phyloP scores from a whole-genome alignment of 2,888 invertebrate species.

The Agriopis marginaria region DNA sequence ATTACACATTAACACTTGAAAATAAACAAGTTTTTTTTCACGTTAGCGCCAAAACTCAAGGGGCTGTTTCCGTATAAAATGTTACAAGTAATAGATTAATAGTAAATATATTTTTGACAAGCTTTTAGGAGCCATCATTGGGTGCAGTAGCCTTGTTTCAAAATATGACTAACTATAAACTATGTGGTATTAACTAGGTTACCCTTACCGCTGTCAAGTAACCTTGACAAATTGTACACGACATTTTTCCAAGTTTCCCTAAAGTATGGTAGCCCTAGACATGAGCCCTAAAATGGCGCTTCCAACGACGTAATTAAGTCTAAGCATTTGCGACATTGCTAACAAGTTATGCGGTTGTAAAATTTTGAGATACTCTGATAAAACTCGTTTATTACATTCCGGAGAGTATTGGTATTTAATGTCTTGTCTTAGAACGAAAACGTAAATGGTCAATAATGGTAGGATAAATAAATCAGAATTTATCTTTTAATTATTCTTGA shows the following conservation, averaged over 20 bases:
- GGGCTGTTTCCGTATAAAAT: too few species aligned
- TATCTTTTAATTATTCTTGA: too few species aligned
- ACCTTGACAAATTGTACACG: neutral
- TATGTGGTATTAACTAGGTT: too few species aligned
- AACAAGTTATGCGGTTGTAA: conserved; percentile 31
- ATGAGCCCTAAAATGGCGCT: conserved; percentile 60
- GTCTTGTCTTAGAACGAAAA: conserved; percentile 10
- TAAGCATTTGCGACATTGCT: conserved; percentile 24
- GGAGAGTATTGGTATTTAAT: conserved; percentile 17
- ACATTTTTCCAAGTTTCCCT: neutral
- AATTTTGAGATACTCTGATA: conserved; percentile 33
- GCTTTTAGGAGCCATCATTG: too few species aligned
- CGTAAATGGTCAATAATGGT: conserved; percentile 4
- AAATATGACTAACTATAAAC: too few species aligned
- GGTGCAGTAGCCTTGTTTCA: too few species aligned
- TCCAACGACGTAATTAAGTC: conserved; percentile 35
- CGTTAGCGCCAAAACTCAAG: too few species aligned
- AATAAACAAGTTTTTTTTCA: too few species aligned
- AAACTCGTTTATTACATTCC: conserved; percentile 26
- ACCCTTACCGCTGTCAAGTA: neutral
- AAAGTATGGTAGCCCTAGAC: conserved; percentile 30
- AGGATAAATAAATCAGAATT: too few species aligned
- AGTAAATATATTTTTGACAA: too few species aligned
- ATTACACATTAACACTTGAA: too few species aligned
- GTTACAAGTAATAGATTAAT: too few species aligned